A percentile compares a stretch with the other conserved stretches of the same genome.
Evolutionary conservation across 2,113 vertebrate species (phyloP).

Genomic region (Pedionomus torquatus): DNA sequence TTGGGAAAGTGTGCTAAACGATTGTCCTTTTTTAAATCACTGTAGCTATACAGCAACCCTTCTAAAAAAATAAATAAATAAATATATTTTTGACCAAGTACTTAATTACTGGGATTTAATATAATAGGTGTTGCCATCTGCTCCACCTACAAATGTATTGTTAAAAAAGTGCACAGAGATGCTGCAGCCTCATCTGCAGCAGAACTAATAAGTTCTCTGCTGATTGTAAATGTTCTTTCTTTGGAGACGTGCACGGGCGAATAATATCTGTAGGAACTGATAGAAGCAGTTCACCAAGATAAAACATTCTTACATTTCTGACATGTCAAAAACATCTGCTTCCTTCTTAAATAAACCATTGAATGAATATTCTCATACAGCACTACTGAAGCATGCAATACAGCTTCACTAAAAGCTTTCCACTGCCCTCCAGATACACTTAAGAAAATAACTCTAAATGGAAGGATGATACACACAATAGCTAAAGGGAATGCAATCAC

Average conservation of each 20-base stretch:
- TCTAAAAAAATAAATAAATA: neutral
- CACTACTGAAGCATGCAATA: slow-evolving; percentile 38
- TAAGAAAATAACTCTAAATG: slow-evolving; percentile 51
- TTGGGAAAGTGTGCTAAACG: neutral
- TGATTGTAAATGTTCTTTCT: neutral
- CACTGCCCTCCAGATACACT: slow-evolving; percentile 53
- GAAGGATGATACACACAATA: slow-evolving; percentile 24
- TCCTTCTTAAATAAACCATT: slow-evolving; percentile 43
- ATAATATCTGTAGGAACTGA: slow-evolving; percentile 29
- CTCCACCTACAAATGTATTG: neutral
- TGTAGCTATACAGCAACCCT: neutral
- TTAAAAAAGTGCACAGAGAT: neutral
- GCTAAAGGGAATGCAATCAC: slow-evolving; percentile 34
- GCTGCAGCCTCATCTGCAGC: neutral
- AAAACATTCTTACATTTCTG: slow-evolving; percentile 32
- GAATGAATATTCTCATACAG: slow-evolving; percentile 45
- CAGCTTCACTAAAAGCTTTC: slow-evolving; percentile 33
- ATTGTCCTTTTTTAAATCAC: neutral
- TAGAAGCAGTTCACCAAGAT: slow-evolving; percentile 19
- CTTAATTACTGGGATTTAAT: neutral
- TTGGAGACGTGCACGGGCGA: neutral
- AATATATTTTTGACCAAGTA: neutral
- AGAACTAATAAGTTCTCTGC: neutral
- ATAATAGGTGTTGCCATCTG: neutral
- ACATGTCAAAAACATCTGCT: slow-evolving; percentile 36